Evolutionary conservation across 2,888 invertebrate genomes (phyloP).

Genomic region (Sphaerophoria rueppellii): DNA sequence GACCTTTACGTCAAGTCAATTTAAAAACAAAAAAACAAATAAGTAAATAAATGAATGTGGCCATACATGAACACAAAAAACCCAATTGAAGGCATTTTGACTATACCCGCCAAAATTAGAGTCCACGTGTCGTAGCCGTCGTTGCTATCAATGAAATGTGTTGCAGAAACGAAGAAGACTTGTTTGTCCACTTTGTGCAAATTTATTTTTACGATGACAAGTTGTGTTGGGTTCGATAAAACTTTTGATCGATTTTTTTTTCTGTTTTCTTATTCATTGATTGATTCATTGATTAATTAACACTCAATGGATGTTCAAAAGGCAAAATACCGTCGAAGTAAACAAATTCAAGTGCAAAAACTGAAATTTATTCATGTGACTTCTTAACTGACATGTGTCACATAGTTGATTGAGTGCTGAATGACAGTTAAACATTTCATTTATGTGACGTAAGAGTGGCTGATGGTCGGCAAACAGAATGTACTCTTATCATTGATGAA

Average conservation of each 20-base stretch:
- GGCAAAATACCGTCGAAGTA: constrained; percentile 14
- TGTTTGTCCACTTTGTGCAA: constrained; percentile 21
- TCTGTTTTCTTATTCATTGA: constrained; percentile 16
- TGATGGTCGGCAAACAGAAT: neutral
- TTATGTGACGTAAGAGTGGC: constrained; percentile 1
- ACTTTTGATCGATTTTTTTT: neutral
- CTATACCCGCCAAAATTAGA: constrained; percentile 18
- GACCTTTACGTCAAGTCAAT: constrained; percentile 40
- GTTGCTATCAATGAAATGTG: neutral
- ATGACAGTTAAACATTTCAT: constrained; percentile 1
- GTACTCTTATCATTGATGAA: too few species aligned
- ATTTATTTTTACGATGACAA: constrained; percentile 25
- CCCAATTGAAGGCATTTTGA: constrained; percentile 4
- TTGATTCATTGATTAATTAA: constrained; percentile 64
- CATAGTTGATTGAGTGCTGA: constrained; percentile 6
- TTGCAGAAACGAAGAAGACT: neutral
- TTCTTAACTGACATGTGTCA: constrained; percentile 30
- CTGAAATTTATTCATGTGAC: constrained; percentile 51
- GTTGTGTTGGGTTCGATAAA: constrained; percentile 10
- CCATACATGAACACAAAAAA: neutral
- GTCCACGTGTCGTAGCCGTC: constrained; percentile 31
- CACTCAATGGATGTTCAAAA: constrained; percentile 48
- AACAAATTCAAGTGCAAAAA: constrained; percentile 27
- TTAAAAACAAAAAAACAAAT: constrained; percentile 3
- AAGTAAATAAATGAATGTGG: neutral